These are phyloP conservation scores for Drosophila orena DNA, from an alignment of 1,140 invertebrate species.

Conservation along the genomic window DNA sequence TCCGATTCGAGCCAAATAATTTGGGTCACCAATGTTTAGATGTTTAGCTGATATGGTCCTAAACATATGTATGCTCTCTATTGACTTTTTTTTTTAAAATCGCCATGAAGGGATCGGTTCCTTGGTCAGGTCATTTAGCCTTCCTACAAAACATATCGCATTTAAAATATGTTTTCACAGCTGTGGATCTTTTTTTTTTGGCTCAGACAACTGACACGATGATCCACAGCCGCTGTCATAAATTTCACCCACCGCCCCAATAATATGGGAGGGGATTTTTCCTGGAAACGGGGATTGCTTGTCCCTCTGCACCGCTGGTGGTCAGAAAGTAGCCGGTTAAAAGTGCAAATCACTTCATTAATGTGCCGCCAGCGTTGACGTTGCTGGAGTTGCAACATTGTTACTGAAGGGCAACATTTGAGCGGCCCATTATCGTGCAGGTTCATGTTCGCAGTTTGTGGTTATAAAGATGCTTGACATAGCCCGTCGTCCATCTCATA, in stretches of 20 bases:
- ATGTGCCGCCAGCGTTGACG: slow-evolving; percentile 48
- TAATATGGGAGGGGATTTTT: slow-evolving; percentile 53
- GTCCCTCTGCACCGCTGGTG: slow-evolving; percentile 47
- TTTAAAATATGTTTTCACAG: neutral
- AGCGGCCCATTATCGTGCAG: slow-evolving; percentile 62
- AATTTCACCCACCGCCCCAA: slow-evolving; percentile 68
- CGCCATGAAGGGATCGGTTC: no score
- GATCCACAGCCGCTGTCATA: slow-evolving; percentile 74
- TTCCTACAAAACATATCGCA: slow-evolving; percentile 13
- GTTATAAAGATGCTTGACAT: slow-evolving; percentile 33
- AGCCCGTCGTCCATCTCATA: slow-evolving; percentile 12
- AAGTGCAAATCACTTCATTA: slow-evolving; percentile 82
- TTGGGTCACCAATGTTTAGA: neutral
- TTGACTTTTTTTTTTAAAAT: no score
- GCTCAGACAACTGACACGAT: slow-evolving; percentile 65
- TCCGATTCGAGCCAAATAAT: neutral
- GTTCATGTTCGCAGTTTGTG: slow-evolving; percentile 14
- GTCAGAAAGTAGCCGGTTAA: slow-evolving; percentile 61
- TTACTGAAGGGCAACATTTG: slow-evolving; percentile 58
- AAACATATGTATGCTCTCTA: no score
- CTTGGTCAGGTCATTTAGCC: slow-evolving; percentile 60
- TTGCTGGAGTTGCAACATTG: slow-evolving; percentile 50
- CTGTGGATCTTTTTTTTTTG: neutral
- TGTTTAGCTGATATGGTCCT: no score
- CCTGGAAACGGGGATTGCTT: slow-evolving; percentile 48